Conservation (phyloP, 2,113 vertebrate genomes). For the Pelodiscus sinensis region DNA sequence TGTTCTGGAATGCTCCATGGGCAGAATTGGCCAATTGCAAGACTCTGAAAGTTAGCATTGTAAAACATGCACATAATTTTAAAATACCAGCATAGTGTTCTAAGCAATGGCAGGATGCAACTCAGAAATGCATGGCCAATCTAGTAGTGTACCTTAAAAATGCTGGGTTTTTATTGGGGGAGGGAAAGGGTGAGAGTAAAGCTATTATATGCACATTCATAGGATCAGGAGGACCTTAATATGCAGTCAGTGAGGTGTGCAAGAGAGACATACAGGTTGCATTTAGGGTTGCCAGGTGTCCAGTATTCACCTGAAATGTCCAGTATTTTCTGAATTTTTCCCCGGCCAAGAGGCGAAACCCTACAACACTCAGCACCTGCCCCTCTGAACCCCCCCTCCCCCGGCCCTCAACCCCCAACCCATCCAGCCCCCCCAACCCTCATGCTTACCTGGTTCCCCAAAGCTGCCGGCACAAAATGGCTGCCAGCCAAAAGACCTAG, state of each 20-base stretch:
- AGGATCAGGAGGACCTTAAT: background rate
- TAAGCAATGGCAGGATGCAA: accelerated
- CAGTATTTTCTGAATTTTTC: too few relatives aligned
- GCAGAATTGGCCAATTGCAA: background rate
- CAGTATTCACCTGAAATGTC: too few relatives aligned
- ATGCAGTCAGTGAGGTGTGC: background rate
- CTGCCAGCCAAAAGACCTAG: too few relatives aligned
- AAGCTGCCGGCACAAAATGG: too few relatives aligned
- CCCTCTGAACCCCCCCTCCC: too few relatives aligned
- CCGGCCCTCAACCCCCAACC: too few relatives aligned
- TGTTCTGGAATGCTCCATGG: background rate
- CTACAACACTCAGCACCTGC: too few relatives aligned
- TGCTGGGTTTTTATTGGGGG: background rate
- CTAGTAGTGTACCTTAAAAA: background rate
- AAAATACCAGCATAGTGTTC: background rate
- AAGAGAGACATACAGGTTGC: background rate
- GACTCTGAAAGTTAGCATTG: background rate
- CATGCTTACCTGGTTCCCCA: too few relatives aligned
- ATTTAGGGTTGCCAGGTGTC: background rate
- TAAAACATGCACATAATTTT: background rate
- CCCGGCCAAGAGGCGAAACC: too few relatives aligned
- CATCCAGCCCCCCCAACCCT: too few relatives aligned
- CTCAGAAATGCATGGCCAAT: background rate
- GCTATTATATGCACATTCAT: accelerated
- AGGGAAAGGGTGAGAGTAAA: background rate